These are phyloP conservation scores for Ochropleura plecta DNA, from an alignment of 2,888 invertebrate genomes.

Conservation along the genomic window DNA sequence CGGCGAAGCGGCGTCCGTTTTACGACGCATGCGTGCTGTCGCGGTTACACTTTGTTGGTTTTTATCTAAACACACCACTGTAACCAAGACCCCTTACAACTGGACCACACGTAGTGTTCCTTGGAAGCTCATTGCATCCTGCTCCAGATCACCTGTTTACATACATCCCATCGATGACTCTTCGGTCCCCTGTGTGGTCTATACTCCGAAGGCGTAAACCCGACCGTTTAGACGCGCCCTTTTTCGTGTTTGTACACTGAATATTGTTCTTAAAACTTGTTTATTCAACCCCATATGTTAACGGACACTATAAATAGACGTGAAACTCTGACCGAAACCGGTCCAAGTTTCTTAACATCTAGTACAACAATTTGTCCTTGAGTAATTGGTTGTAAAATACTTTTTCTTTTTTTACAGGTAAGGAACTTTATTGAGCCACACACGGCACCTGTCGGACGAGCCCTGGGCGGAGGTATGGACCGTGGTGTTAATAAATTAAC, in stretches of 20 bases:
- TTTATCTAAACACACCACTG: conserved; percentile 73
- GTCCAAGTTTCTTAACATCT: conserved; percentile 62
- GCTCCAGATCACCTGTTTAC: conserved; percentile 71
- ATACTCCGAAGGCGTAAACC: conserved; percentile 55
- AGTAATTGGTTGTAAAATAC: conserved; percentile 74
- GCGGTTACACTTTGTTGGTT: conserved; percentile 78
- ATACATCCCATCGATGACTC: conserved; percentile 57
- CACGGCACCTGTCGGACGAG: conserved; percentile 69
- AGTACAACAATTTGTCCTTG: conserved; percentile 71
- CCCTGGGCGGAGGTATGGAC: conserved; percentile 59
- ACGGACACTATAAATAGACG: conserved; percentile 71
- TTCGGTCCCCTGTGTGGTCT: conserved; percentile 71
- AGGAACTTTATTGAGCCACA: conserved; percentile 74
- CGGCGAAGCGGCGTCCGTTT: conserved; percentile 68
- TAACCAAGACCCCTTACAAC: conserved; percentile 61
- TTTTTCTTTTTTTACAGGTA: conserved; percentile 79
- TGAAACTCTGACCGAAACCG: conserved; percentile 63
- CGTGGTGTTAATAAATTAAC: conserved; percentile 73
- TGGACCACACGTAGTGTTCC: conserved; percentile 72
- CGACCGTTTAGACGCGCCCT: conserved; percentile 40
- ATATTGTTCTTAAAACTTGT: conserved; percentile 68
- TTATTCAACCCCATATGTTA: conserved; percentile 71
- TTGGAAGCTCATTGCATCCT: conserved; percentile 68
- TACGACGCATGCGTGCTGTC: conserved; percentile 73
- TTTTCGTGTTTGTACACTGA: conserved; percentile 54